Conservation (phyloP, 2,113 vertebrate species). For the Tenebrosternarchus preto region DNA sequence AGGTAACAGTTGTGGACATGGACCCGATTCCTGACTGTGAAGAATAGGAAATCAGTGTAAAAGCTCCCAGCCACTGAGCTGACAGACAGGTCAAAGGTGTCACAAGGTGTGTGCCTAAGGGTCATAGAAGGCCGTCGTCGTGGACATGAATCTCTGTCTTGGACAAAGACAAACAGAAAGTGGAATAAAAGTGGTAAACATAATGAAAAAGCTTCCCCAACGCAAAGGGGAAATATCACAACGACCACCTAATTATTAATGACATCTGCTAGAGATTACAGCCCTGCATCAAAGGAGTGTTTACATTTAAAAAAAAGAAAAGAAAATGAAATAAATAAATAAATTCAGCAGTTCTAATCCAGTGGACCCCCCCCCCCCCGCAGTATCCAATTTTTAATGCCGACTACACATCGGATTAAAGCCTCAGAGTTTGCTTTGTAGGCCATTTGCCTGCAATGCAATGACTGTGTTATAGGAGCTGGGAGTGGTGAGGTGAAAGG, state of each 20-base stretch:
- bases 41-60: conserved; percentile 71
- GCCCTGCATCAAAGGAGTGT: conserved; percentile 91
- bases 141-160: conserved; percentile 67
- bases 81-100: conserved; percentile 60
- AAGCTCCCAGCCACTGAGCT: conserved; percentile 61
- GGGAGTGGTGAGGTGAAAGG: not conserved
- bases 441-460: conserved; percentile 75
- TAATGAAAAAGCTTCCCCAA: conserved; percentile 30
- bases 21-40: conserved; percentile 60
- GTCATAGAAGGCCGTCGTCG: conserved; percentile 75
- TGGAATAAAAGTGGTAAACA: conserved; percentile 79
- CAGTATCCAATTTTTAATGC: conserved; percentile 99
- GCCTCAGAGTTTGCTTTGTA: conserved; percentile 83
- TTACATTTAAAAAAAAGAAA: conserved; percentile 75
- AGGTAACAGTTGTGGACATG: conserved; percentile 68
- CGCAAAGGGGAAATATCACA: not conserved
- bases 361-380: conserved; percentile 94
- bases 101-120: conserved; percentile 71
- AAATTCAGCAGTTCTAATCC: conserved; percentile 95
- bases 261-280: conserved; percentile 88
- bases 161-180: conserved; percentile 67
- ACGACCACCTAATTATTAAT: conserved; percentile 62
- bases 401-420: conserved; percentile 93
- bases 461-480: not conserved
- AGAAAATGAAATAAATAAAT: conserved; percentile 62